A percentile compares a stretch with the other conserved stretches of the same genome.
Conservation (phyloP, 2,113 vertebrate genomes). For the Paracanthobrama guichenoti region DNA sequence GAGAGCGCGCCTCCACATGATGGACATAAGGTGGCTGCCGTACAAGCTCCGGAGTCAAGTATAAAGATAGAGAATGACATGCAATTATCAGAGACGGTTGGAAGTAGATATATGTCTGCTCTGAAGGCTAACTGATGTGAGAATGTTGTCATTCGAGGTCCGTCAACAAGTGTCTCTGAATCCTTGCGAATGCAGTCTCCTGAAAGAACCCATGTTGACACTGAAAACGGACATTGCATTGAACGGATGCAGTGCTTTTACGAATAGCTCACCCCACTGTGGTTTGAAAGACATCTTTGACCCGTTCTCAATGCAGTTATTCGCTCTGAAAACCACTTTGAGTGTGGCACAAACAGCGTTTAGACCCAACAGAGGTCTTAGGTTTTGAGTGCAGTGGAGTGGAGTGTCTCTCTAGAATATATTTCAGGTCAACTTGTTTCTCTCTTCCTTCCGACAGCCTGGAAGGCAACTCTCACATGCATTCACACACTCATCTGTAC, state of each 20-base stretch:
- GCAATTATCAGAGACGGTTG: conserved; percentile 70
- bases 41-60: conserved; percentile 64
- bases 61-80: conserved; percentile 70
- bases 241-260: background rate
- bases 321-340: background rate
- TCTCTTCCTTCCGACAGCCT: background rate
- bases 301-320: background rate
- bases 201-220: background rate
- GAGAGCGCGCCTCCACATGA: conserved; percentile 45
- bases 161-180: conserved; percentile 12
- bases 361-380: background rate
- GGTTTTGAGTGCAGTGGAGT: background rate
- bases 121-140: conserved; percentile 67
- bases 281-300: background rate
- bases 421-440: background rate
- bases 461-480: background rate
- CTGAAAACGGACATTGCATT: background rate
- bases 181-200: background rate
- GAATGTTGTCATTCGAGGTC: conserved; percentile 66
- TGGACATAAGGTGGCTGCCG: background rate
- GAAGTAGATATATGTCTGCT: conserved; percentile 60
- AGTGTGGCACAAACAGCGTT: background rate
- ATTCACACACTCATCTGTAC: background rate
- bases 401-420: background rate
- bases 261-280: background rate